phyloP scores from a whole-genome alignment of 2,113 vertebrate genomes.

The Corythornis cristatus region DNA sequence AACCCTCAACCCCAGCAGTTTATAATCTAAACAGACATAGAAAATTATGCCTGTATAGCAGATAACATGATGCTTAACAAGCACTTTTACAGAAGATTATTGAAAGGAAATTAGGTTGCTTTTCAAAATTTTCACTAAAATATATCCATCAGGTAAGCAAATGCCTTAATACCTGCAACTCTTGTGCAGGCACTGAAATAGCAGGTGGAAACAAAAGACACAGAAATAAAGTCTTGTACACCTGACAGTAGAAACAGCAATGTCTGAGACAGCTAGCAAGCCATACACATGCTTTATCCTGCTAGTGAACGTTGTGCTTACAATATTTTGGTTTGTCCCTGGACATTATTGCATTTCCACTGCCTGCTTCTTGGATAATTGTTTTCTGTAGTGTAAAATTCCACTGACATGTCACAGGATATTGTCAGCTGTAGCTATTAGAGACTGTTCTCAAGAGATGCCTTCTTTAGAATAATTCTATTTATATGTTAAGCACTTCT shows the following conservation, averaged over 20 bases:
- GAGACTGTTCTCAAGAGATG: neutral
- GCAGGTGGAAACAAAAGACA: neutral
- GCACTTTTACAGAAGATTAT: neutral
- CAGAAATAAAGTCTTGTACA: neutral
- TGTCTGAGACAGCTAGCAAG: neutral
- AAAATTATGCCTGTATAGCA: neutral
- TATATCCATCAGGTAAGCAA: neutral
- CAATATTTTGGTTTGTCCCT: neutral
- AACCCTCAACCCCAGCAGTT: neutral
- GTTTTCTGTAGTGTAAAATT: neutral
- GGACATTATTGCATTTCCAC: neutral
- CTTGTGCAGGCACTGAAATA: neutral
- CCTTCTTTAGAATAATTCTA: neutral
- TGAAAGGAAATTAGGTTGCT: neutral
- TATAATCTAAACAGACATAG: neutral
- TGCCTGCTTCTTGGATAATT: neutral
- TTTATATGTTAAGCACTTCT: neutral
- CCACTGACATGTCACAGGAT: neutral
- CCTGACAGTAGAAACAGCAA: neutral
- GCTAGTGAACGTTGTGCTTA: neutral
- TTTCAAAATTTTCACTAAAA: neutral
- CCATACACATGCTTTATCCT: rapidly evolving
- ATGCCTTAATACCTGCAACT: neutral
- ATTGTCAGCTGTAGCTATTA: neutral
- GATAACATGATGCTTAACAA: neutral